Percentiles rank a stretch among this genome's conserved stretches.
phyloP scores from a whole-genome alignment of 2,113 vertebrate genomes.

The Anseranas semipalmata region DNA sequence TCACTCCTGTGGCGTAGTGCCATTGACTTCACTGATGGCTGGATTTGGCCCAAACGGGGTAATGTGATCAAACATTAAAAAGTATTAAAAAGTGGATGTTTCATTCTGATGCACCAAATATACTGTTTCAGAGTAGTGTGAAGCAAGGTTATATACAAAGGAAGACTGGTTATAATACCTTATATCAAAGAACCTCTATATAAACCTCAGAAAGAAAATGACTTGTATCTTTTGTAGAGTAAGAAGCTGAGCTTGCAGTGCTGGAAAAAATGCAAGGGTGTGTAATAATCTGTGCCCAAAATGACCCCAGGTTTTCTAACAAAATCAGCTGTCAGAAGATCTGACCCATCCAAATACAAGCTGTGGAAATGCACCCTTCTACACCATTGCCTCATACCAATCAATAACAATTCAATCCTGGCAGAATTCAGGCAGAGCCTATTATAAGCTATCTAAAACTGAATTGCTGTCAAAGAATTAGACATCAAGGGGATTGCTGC shows the following conservation, averaged over 20 bases:
- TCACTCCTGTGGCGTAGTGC: background rate
- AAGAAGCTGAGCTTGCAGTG: slow-evolving; percentile 35
- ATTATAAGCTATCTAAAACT: slow-evolving; percentile 31
- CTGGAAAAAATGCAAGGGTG: slow-evolving; percentile 29
- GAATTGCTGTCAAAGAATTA: slow-evolving; percentile 58
- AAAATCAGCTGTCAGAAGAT: slow-evolving; percentile 59
- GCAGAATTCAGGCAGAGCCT: slow-evolving; percentile 51
- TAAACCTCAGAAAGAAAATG: background rate
- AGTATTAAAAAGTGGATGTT: background rate
- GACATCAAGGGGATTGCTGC: background rate
- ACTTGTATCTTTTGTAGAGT: background rate
- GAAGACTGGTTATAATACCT: background rate
- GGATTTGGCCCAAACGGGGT: background rate
- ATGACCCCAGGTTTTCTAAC: slow-evolving; percentile 43
- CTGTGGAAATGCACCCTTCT: slow-evolving; percentile 48
- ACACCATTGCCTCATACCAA: slow-evolving; percentile 44
- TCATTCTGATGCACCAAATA: background rate
- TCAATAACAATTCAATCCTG: slow-evolving; percentile 59
- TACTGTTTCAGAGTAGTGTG: background rate
- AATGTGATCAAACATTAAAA: background rate
- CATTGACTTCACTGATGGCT: background rate
- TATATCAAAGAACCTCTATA: background rate
- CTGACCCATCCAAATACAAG: slow-evolving; percentile 47
- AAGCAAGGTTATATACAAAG: background rate
- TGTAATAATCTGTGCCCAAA: slow-evolving; percentile 46